These are phyloP conservation scores for Papilio protenor DNA, from an alignment of 2,888 invertebrate species.

Conservation along the genomic window DNA sequence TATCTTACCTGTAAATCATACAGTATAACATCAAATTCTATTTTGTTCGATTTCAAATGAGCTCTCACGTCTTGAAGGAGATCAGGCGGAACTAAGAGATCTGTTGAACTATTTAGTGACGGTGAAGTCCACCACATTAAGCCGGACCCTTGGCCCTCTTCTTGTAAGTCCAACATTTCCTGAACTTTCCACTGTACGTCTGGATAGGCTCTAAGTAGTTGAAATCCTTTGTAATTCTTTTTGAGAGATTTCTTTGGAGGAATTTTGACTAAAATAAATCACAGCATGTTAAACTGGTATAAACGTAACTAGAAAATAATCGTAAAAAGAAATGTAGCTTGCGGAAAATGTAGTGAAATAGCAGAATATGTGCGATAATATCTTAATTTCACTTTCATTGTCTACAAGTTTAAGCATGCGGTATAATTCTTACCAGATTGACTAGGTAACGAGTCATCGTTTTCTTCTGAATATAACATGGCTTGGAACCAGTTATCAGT, in stretches of 20 bases:
- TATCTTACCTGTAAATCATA: constrained; percentile 87
- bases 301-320: not conserved
- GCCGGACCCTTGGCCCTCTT: constrained; percentile 79
- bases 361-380: not conserved
- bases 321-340: not conserved
- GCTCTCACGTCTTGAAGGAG: constrained; percentile 84
- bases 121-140: constrained; percentile 82
- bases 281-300: not conserved
- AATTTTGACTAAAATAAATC: constrained; percentile 60
- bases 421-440: constrained; percentile 50
- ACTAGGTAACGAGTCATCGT: constrained; percentile 58
- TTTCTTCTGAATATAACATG: constrained; percentile 74
- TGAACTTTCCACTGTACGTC: constrained; percentile 76
- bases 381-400: constrained; percentile 40
- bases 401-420: constrained; percentile 1
- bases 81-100: constrained; percentile 89
- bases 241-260: constrained; percentile 70
- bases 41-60: constrained; percentile 84
- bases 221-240: constrained; percentile 84
- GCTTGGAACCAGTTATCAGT: constrained; percentile 73
- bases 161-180: constrained; percentile 75
- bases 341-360: not conserved
- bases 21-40: constrained; percentile 87
- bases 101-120: constrained; percentile 84
- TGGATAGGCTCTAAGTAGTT: constrained; percentile 76